These are phyloP conservation scores for Coelopa frigida DNA, from an alignment of 1,140 invertebrate species.

Conservation along the genomic window DNA sequence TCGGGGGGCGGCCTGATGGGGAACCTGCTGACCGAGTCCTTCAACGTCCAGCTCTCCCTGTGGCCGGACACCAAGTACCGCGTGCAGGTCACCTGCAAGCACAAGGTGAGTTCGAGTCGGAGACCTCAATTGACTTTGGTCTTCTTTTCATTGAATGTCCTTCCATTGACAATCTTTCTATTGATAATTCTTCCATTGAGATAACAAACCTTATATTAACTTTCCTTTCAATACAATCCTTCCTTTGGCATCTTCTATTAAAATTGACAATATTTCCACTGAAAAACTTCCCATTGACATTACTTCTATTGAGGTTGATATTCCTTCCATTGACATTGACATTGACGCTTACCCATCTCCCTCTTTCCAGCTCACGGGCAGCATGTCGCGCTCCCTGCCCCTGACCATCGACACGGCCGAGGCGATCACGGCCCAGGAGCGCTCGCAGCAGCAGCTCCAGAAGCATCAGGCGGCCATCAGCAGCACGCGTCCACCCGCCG, in stretches of 20 bases:
- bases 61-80: constrained; percentile 75
- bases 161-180: no score
- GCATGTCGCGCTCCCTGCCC: constrained; percentile 38
- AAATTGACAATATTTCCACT: no score
- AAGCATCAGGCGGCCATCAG: background rate
- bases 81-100: constrained; percentile 58
- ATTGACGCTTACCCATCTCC: no score
- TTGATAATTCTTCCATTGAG: no score
- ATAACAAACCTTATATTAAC: no score
- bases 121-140: no score
- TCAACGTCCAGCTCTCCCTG: constrained; percentile 65
- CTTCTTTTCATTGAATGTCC: no score
- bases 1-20: constrained; percentile 74
- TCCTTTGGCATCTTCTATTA: no score
- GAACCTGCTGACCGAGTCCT: constrained; percentile 73
- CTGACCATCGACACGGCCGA: constrained; percentile 31
- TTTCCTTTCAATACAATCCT: no score
- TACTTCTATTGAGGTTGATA: no score
- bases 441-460: background rate
- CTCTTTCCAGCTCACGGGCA: constrained; percentile 26
- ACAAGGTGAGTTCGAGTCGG: constrained; percentile 38
- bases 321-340: no score
- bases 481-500: background rate
- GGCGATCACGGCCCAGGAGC: constrained; percentile 11
- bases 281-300: no score